These are phyloP conservation scores for Sceloporus undulatus DNA, from an alignment of 2,113 vertebrate species.

Conservation along the genomic window DNA sequence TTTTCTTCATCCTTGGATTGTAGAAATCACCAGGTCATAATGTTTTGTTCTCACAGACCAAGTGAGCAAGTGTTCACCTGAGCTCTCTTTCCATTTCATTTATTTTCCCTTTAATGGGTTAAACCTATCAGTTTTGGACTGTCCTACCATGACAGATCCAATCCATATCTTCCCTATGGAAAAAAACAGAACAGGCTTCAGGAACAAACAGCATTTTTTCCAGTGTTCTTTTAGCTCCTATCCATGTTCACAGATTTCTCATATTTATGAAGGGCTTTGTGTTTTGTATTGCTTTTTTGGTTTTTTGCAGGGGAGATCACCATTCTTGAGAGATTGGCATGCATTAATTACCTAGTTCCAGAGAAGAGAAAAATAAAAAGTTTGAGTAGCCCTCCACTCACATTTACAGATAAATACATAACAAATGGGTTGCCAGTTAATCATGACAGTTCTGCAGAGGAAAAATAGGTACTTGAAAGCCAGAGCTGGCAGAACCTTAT, in stretches of 20 bases:
- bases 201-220: too few relatives aligned
- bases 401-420: slow-evolving; percentile 38
- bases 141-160: background rate
- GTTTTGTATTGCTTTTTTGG: too few relatives aligned
- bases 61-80: too few relatives aligned
- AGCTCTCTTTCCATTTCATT: too few relatives aligned
- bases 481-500: slow-evolving; percentile 43
- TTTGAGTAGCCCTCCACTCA: background rate
- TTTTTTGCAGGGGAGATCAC: background rate
- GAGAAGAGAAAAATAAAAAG: slow-evolving; percentile 9
- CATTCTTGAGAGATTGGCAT: background rate
- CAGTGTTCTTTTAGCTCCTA: background rate
- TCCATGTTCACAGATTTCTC: background rate
- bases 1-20: too few relatives aligned
- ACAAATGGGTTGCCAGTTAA: slow-evolving; percentile 30
- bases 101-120: too few relatives aligned
- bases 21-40: too few relatives aligned
- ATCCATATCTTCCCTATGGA: background rate
- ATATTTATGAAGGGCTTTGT: background rate
- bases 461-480: slow-evolving; percentile 44
- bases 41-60: too few relatives aligned
- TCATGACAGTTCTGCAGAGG: slow-evolving; percentile 37
- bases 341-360: background rate
- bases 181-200: background rate
- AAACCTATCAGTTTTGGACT: background rate